Percentiles rank a stretch among this genome's conserved stretches.
Conservation (phyloP, 2,888 invertebrate genomes). For the Heterodera filipjevi region DNA sequence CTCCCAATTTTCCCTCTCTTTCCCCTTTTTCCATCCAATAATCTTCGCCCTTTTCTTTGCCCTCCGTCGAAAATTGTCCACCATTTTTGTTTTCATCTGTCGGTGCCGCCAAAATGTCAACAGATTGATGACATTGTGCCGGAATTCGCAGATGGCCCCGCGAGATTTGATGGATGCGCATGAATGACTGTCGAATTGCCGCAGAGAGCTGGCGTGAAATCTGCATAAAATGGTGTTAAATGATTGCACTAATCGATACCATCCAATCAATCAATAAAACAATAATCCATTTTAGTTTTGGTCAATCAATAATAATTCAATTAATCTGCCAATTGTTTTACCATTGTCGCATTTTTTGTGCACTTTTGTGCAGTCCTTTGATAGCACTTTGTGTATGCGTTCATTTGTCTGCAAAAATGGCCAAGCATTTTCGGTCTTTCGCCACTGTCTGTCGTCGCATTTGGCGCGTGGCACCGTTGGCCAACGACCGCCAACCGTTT, state of each 20-base stretch:
- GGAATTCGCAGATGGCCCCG: conserved; percentile 21
- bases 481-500: background rate
- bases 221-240: background rate
- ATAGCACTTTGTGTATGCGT: conserved; percentile 24
- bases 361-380: background rate
- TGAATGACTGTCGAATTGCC: background rate
- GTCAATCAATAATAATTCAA: too few relatives aligned
- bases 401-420: conserved; percentile 25
- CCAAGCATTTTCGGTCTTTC: conserved; percentile 8
- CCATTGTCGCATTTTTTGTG: background rate
- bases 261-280: too few relatives aligned
- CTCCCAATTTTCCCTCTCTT: too few relatives aligned
- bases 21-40: too few relatives aligned
- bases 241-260: background rate
- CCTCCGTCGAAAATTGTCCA: too few relatives aligned
- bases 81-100: background rate
- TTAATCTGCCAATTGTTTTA: background rate
- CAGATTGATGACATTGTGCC: conserved; percentile 8
- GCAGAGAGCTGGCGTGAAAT: background rate
- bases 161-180: background rate
- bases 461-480: background rate
- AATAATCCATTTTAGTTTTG: too few relatives aligned
- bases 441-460: background rate
- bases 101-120: background rate
- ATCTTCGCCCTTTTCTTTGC: too few relatives aligned